Evolutionary conservation across 2,797 vertebrate species (phyloP).

Genomic region (Tangara arthus): DNA sequence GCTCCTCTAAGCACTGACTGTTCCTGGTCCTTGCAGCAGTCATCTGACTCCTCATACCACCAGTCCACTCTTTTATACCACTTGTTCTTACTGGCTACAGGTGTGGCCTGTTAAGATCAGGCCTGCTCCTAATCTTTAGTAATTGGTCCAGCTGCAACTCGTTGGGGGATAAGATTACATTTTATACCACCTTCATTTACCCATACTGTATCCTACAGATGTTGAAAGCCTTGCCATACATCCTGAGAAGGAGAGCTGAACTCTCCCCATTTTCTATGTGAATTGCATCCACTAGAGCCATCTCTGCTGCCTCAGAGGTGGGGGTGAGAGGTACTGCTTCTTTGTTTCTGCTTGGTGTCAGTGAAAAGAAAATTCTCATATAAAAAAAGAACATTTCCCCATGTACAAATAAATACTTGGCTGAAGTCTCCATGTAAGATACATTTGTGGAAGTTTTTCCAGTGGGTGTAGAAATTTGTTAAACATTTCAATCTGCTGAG

Average conservation of each 20-base stretch:
- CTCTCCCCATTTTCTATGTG: not conserved
- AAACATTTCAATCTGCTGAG: slow-evolving; percentile 4
- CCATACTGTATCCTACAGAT: too few relatives aligned
- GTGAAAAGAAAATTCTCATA: not conserved
- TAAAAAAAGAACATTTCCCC: not conserved
- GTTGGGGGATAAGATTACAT: too few relatives aligned
- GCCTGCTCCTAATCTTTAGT: too few relatives aligned
- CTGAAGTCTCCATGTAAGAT: not conserved
- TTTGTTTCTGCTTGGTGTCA: not conserved
- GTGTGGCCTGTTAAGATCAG: too few relatives aligned
- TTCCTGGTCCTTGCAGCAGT: too few relatives aligned
- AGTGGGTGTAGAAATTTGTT: not conserved
- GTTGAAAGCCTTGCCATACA: not conserved
- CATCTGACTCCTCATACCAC: too few relatives aligned
- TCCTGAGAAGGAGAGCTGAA: not conserved
- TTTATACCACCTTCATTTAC: too few relatives aligned
- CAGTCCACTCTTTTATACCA: too few relatives aligned
- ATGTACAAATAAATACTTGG: not conserved
- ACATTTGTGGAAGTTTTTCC: not conserved
- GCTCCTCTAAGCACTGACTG: too few relatives aligned
- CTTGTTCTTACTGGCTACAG: too few relatives aligned
- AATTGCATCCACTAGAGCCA: not conserved
- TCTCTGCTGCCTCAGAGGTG: accelerated
- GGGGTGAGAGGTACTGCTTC: not conserved
- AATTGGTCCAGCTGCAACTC: too few relatives aligned